Conservation (phyloP, 2,113 vertebrate genomes). For the Ptyas mucosa region DNA sequence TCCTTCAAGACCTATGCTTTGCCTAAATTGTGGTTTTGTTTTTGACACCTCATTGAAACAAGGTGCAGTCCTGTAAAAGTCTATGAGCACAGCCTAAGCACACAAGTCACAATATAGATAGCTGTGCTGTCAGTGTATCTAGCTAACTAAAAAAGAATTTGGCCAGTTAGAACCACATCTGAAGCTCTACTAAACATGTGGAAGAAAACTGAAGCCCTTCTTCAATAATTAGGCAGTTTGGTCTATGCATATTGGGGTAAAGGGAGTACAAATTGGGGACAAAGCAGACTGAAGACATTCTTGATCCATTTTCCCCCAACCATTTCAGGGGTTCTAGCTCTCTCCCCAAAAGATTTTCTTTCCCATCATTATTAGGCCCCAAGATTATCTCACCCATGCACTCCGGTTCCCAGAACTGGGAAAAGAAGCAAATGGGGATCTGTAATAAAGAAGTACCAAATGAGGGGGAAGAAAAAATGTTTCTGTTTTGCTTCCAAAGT, state of each 20-base stretch:
- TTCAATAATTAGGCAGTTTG: not conserved
- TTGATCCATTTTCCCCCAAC: not conserved
- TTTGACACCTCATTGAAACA: not conserved
- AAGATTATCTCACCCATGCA: not conserved
- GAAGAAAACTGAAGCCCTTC: not conserved
- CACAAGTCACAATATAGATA: not conserved
- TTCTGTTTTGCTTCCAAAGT: not conserved
- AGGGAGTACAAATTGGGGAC: not conserved
- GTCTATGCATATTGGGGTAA: not conserved
- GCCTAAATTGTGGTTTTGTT: not conserved
- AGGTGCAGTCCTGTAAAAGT: not conserved
- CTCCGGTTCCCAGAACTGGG: not conserved
- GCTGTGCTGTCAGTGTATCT: not conserved
- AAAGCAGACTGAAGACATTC: not conserved
- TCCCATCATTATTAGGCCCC: not conserved
- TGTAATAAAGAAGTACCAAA: not conserved
- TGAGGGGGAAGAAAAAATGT: not conserved
- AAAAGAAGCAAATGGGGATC: too few relatives aligned
- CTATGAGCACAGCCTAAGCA: not conserved
- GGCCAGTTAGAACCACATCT: not conserved
- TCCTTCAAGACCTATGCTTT: not conserved
- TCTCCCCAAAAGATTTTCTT: not conserved
- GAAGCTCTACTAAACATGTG: not conserved
- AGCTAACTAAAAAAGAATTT: not conserved
- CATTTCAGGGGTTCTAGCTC: not conserved